These are phyloP conservation scores for Muscicapa striata DNA, from an alignment of 2,797 vertebrate genomes.

Conservation along the genomic window DNA sequence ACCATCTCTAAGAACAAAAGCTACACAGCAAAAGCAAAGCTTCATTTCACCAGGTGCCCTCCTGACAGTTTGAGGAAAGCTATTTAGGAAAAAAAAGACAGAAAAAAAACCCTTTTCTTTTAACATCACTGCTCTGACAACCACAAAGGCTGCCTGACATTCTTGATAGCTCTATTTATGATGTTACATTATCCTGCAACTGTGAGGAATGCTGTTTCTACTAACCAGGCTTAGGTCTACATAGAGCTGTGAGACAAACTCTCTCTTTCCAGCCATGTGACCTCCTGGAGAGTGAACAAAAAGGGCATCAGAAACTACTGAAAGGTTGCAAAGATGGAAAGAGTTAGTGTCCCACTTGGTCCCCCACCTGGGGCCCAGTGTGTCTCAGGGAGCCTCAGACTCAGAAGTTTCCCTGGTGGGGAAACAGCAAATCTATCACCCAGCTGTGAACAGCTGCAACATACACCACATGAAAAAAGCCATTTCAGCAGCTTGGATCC, in stretches of 20 bases:
- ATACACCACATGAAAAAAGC: background rate
- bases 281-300: slow-evolving; percentile 2
- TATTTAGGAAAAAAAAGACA: background rate
- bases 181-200: slow-evolving; percentile 65
- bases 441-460: background rate
- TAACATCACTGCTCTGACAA: slow-evolving; percentile 69
- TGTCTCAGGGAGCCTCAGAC: background rate
- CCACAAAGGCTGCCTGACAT: slow-evolving; percentile 70
- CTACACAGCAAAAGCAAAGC: slow-evolving; percentile 33
- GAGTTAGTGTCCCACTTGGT: background rate
- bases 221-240: slow-evolving; percentile 52
- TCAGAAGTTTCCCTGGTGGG: background rate
- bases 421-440: background rate
- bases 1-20: slow-evolving; percentile 52
- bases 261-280: background rate
- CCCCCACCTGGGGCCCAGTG: background rate
- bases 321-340: background rate
- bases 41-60: slow-evolving; percentile 64
- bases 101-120: slow-evolving; percentile 11
- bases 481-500: background rate
- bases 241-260: slow-evolving; percentile 46
- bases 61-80: slow-evolving; percentile 58
- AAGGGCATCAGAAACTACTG: background rate
- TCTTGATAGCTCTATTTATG: slow-evolving; percentile 74
- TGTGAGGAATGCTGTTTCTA: slow-evolving; percentile 50